Evolutionary conservation across 2,113 vertebrate genomes (phyloP), one percentile per base, ranked within the genome.

Genomic region (Gymnogyps californianus): DNA sequence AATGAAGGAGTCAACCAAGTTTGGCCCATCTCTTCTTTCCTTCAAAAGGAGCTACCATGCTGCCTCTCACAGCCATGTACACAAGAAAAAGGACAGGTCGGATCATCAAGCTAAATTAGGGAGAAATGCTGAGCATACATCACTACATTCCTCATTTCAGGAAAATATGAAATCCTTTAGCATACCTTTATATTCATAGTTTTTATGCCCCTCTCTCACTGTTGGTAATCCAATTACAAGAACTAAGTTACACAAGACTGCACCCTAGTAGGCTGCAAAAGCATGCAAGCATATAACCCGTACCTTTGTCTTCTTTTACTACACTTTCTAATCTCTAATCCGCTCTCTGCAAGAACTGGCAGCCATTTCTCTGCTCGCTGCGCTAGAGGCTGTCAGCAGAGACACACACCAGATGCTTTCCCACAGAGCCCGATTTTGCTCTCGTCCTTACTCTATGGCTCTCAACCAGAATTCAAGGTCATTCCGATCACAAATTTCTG

Each of bases 401-500:
- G 62, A 77, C 46, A 59, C 70, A 25, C 84, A 32, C 29, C 89
- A 89, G 84, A 85, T 86, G 87, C 89, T 93, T 94, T 76, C 82
- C 84, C 81, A 69, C 75, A 58, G 81, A 94, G 89, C 62, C 66
- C 1, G 0, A 0, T 61, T 95, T 83, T 66, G 42, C 71, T 83
- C 87, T 76, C 16, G 2, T 47, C 78, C 59, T 88, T 17, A 26
- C 29, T 69, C 61, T 51, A 31, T 8, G 0, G 49, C 42, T 96
- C 77, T 80, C 78, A 4, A n/a, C 5, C 55, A 70, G 44, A 79
- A 88, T 12, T 80, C 64, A 96, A 94, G 96, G 94, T 91, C 95
- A 83, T 72, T 76, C 54, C 3, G 1, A n/a, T 9, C 0, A 10
- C 57, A 85, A n/a, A 59, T 81, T 74, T 40, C 61, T 80, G 47